phyloP scores from a whole-genome alignment of 2,113 vertebrate genomes.

The Aegotheles bennettii region DNA sequence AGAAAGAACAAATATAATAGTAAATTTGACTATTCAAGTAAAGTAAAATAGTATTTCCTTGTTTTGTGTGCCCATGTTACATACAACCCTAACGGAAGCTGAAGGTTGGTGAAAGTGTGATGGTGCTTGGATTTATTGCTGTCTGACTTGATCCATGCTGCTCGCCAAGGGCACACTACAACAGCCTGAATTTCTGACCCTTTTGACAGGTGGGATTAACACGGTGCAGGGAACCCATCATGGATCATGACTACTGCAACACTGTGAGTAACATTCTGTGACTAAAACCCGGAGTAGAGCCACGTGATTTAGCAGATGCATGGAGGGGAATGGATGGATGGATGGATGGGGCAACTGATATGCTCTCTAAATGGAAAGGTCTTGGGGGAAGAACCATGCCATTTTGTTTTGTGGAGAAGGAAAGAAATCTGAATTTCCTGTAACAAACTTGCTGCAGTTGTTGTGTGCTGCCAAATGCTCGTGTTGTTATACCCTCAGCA shows the following conservation, averaged over 20 bases:
- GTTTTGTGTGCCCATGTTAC: neutral
- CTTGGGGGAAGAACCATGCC: fast-evolving
- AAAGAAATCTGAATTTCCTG: neutral
- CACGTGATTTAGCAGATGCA: fast-evolving
- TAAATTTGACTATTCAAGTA: neutral
- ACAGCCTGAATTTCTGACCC: neutral
- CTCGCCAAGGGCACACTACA: neutral
- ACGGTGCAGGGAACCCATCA: fast-evolving
- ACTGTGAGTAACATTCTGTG: neutral
- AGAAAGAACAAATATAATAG: neutral
- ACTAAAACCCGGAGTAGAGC: neutral
- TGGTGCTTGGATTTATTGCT: neutral
- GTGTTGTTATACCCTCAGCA: neutral
- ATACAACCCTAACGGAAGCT: neutral
- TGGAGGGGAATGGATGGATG: neutral
- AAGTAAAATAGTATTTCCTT: neutral
- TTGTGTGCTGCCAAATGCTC: neutral
- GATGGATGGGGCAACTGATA: fast-evolving
- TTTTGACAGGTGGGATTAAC: too few relatives aligned
- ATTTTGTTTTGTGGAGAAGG: neutral
- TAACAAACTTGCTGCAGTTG: neutral
- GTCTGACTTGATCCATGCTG: fast-evolving
- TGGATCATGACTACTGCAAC: too few relatives aligned
- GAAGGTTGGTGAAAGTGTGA: neutral
- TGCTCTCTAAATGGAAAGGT: neutral